phyloP scores from a whole-genome alignment of 2,888 invertebrate genomes.

The Osedax frankpressi region DNA sequence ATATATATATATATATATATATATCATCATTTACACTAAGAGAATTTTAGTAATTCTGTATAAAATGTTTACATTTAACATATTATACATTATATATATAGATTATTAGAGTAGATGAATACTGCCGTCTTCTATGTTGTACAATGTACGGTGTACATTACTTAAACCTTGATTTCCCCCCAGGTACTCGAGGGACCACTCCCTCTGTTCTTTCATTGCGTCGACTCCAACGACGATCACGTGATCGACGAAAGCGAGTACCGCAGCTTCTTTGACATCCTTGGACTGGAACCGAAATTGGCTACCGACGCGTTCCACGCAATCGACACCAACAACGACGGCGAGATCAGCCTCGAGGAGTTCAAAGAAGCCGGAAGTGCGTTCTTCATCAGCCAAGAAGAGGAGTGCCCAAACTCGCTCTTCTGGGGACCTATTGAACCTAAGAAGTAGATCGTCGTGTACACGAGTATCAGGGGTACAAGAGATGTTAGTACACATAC shows the following conservation, averaged over 20 bases:
- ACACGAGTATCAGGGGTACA: no score
- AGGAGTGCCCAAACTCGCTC: constrained; percentile 25
- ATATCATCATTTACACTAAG: no score
- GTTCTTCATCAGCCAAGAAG: constrained; percentile 31
- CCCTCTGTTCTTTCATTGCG: constrained; percentile 27
- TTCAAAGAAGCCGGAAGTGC: constrained; percentile 34
- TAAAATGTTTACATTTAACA: no score
- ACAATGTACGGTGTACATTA: no score
- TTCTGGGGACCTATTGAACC: constrained; percentile 29
- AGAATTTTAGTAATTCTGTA: no score
- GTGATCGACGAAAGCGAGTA: constrained; percentile 24
- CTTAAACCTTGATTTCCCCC: no score
- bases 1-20: no score
- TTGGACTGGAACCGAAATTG: constrained; percentile 22
- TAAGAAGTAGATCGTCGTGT: neutral
- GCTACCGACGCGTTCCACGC: constrained; percentile 29
- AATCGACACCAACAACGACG: constrained; percentile 31
- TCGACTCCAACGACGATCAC: constrained; percentile 27
- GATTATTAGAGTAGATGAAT: no score
- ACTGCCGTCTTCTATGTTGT: no score
- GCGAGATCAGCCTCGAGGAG: constrained; percentile 31
- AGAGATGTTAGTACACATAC: no score
- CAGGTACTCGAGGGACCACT: constrained; percentile 25
- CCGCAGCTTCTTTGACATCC: constrained; percentile 26
- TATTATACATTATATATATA: no score